Base-by-base conservation (phyloP, 2,888 invertebrate species). In the Agrotis ipsilon region DNA sequence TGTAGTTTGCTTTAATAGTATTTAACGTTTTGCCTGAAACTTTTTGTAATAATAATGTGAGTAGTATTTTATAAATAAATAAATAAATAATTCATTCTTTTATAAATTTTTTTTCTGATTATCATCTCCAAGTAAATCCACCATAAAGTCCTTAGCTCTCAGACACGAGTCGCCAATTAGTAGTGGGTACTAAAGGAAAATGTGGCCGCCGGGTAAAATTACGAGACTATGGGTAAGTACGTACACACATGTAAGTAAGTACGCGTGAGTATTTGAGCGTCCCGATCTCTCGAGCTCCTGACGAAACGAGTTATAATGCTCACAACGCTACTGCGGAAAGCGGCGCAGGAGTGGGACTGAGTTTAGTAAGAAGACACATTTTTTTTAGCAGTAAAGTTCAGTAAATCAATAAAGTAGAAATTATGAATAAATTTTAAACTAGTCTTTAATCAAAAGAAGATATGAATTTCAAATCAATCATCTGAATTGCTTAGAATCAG, bases 141-240 rank as follows among this genome's bases (percentile, higher is more conserved):
- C 71, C 85, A 87, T 87, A 88, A 88, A 88, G 89, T 88, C 89
- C 91, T 91, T 91, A 90, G 83, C 86, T 90, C 89, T 86, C 87
- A 89, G 92, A 93, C 94, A 94, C 92, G 94, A 94, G 93, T 93
- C 89, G 92, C 90, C 93, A 94, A 95, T 95, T 95, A 94, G 94
- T 89, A 88, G 86, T 89, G 81, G 89, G 89, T 88, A 92, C 90
- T 90, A 87, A 91, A 89, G 91, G 91, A 92, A 93, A 94, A 93
- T 92, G 92, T 92, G 89, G 92, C 92, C 90, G 90, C 83, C 90
- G 91, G 92, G 91, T 93, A 93, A 92, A 92, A 94, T 94, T 93
- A 93, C 92, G 88, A 87, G 88, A 87, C 88, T 85, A 85, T 86
- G 81, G 84, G 84, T 88, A 87, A 67, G 78, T 86, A 83, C 82